A percentile compares a stretch with the other conserved stretches of the same genome.
phyloP scores from a whole-genome alignment of 1,140 invertebrate species.

The Drosophila truncata region DNA sequence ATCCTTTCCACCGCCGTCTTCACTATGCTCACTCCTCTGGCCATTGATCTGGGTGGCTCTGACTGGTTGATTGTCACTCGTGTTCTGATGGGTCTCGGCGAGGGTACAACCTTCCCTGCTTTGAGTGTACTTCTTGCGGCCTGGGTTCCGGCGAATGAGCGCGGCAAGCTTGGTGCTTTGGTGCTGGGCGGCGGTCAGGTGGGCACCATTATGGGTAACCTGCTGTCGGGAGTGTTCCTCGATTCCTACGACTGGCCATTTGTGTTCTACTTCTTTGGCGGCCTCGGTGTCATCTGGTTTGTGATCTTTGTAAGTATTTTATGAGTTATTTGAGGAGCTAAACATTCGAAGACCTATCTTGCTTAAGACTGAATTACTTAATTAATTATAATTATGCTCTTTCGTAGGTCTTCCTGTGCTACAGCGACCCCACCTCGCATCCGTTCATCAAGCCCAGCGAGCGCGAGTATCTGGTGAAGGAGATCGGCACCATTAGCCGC shows the following conservation, averaged over 20 bases:
- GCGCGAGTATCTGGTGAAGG: constrained; percentile 90
- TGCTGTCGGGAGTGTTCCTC: constrained; percentile 89
- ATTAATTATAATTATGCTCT: not conserved
- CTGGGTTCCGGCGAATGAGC: constrained; percentile 91
- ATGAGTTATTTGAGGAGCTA: too few species aligned
- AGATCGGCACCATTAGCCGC: constrained; percentile 86
- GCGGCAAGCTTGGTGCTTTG: constrained; percentile 90
- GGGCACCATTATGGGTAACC: constrained; percentile 91
- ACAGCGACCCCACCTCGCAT: constrained; percentile 92
- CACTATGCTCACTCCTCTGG: constrained; percentile 89
- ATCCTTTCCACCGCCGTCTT: constrained; percentile 91
- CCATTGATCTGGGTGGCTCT: constrained; percentile 87
- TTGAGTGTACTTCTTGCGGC: constrained; percentile 90
- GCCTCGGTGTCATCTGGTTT: constrained; percentile 90
- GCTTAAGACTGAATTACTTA: too few species aligned
- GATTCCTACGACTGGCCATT: constrained; percentile 90
- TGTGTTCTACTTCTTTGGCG: constrained; percentile 94
- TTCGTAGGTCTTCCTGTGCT: constrained; percentile 88
- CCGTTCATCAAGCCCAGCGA: constrained; percentile 94
- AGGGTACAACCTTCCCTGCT: constrained; percentile 92
- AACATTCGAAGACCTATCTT: too few species aligned
- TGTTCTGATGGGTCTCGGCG: constrained; percentile 89
- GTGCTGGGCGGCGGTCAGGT: constrained; percentile 91
- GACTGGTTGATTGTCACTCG: constrained; percentile 88
- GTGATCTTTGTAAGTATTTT: constrained; percentile 88